Evolutionary conservation across 2,797 vertebrate species (phyloP).

Genomic region (Chromobotia macracanthus): DNA sequence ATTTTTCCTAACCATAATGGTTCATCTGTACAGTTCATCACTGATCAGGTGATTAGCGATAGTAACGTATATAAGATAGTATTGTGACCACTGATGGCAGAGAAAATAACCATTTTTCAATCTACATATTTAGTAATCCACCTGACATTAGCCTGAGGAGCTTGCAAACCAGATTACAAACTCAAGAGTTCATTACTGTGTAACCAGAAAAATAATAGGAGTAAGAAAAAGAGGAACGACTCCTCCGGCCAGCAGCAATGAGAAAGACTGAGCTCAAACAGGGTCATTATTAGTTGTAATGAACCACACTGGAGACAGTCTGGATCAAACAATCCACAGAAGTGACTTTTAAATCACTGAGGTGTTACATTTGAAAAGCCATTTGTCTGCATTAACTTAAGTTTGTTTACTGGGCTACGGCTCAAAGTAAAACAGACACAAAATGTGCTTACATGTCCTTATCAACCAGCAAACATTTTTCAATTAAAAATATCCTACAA

Average conservation of each 20-base stretch:
- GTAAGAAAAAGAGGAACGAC: conserved; percentile 20
- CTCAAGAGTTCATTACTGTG: conserved; percentile 58
- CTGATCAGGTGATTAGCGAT: too few species aligned
- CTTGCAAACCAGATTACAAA: conserved; percentile 65
- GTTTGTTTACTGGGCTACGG: background rate
- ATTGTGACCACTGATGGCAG: background rate
- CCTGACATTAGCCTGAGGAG: conserved; percentile 55
- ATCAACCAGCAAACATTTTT: background rate
- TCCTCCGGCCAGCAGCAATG: conserved; percentile 45
- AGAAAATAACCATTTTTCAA: conserved; percentile 31
- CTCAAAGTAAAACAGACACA: background rate
- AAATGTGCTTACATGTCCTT: background rate
- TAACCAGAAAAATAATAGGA: conserved; percentile 40
- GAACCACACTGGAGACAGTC: conserved; percentile 24
- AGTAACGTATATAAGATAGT: too few species aligned
- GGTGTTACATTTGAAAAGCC: conserved; percentile 48
- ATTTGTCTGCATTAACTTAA: conserved; percentile 1
- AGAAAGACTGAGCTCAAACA: conserved; percentile 46
- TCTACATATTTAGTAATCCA: conserved; percentile 59
- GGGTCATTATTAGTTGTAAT: conserved; percentile 48
- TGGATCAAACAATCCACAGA: conserved; percentile 30
- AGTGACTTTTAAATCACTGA: background rate
- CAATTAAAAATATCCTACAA: background rate
- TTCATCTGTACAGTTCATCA: background rate
- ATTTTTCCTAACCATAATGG: background rate